Percentiles rank a stretch among this genome's conserved stretches.
Conservation (phyloP, 2,797 vertebrate species). For the Cichlasoma orientale region DNA sequence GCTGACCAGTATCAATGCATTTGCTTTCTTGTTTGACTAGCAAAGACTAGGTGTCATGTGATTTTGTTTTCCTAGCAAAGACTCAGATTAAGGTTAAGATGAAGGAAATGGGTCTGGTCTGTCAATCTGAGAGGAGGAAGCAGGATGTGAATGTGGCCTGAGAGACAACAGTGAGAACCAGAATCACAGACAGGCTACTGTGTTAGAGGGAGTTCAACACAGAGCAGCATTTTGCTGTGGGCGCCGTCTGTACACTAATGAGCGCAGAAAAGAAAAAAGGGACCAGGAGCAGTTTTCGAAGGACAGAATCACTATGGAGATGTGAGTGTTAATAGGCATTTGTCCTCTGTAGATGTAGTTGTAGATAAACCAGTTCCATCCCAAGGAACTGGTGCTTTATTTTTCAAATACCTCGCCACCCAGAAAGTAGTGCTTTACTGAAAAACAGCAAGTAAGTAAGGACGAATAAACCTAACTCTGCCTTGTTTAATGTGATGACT, state of each 20-base stretch:
- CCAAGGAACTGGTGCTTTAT: neutral
- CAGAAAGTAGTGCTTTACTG: neutral
- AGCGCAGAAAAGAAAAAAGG: slow-evolving; percentile 4
- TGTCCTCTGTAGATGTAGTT: neutral
- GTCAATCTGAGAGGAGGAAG: neutral
- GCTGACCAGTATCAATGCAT: too few species aligned
- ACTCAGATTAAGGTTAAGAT: neutral
- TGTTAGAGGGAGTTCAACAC: slow-evolving; percentile 11
- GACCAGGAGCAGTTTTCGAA: neutral
- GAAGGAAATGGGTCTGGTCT: neutral
- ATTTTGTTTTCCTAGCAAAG: neutral
- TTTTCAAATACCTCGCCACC: neutral
- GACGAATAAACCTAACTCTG: neutral
- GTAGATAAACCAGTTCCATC: neutral
- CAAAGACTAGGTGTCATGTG: neutral
- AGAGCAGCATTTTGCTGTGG: slow-evolving; percentile 13
- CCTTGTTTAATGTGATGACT: neutral
- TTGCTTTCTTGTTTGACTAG: too few species aligned
- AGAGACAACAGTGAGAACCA: slow-evolving; percentile 1
- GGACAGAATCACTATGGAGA: neutral
- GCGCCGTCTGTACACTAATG: slow-evolving; percentile 2
- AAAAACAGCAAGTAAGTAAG: neutral
- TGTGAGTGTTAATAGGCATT: neutral
- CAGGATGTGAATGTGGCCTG: slow-evolving; percentile 10
- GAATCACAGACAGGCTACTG: slow-evolving; percentile 20